phyloP scores from a whole-genome alignment of 2,113 vertebrate species.

The Lampris incognitus region DNA sequence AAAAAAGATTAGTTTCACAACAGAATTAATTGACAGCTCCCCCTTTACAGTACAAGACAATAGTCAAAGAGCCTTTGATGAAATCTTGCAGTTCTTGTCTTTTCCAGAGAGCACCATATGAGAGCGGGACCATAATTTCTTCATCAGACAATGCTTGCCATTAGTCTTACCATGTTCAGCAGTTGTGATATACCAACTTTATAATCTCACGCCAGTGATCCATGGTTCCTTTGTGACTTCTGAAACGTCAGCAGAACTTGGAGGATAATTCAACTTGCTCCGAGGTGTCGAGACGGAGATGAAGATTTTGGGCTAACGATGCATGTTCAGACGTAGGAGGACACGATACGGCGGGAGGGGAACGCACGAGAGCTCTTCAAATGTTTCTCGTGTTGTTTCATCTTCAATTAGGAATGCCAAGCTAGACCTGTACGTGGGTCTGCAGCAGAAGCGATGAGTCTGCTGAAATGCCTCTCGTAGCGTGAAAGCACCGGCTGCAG shows the following conservation, averaged over 20 bases:
- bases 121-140: constrained; percentile 23
- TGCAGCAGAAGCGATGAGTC: background rate
- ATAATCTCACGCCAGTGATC: constrained; percentile 56
- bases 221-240: constrained; percentile 56
- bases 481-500: background rate
- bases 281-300: constrained; percentile 38
- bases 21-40: constrained; percentile 10
- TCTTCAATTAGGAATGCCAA: too few relatives aligned
- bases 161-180: constrained; percentile 29
- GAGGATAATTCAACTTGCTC: constrained; percentile 52
- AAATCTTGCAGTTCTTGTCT: constrained; percentile 6
- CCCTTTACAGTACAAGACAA: constrained; percentile 20
- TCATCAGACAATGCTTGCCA: constrained; percentile 33
- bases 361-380: background rate
- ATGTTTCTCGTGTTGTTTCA: background rate
- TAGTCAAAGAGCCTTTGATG: constrained; percentile 38
- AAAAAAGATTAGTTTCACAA: too few relatives aligned
- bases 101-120: constrained; percentile 22
- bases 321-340: too few relatives aligned
- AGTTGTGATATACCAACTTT: constrained; percentile 40
- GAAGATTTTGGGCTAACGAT: constrained; percentile 12
- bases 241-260: constrained; percentile 38
- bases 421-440: background rate
- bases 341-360: background rate
- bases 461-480: background rate